Conservation (phyloP, 2,888 invertebrate species). For the Serripes groenlandicus region DNA sequence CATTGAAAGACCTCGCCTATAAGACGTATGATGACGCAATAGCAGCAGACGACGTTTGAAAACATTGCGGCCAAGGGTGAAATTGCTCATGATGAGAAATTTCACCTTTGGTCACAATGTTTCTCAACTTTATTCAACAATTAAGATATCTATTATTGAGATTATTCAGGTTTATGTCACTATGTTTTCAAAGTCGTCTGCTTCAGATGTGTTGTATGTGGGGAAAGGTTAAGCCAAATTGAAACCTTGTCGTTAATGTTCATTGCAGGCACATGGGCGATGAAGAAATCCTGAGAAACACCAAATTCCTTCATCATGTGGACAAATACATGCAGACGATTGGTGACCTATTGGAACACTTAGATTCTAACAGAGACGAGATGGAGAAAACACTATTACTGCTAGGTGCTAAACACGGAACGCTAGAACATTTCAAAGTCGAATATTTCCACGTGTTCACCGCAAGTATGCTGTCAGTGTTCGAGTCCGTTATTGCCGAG, state of each 20-base stretch:
- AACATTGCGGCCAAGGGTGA: not conserved
- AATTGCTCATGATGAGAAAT: too few species aligned
- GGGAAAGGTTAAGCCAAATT: not conserved
- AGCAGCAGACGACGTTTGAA: not conserved
- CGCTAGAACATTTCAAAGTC: constrained; percentile 74
- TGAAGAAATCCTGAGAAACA: constrained; percentile 66
- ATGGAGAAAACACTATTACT: constrained; percentile 74
- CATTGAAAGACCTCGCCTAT: too few species aligned
- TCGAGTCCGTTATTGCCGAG: constrained; percentile 81
- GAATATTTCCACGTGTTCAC: constrained; percentile 78
- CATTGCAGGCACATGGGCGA: constrained; percentile 63
- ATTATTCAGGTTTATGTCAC: too few species aligned
- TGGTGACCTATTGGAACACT: constrained; percentile 73
- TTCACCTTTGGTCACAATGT: too few species aligned
- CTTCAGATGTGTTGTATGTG: too few species aligned
- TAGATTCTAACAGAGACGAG: constrained; percentile 72
- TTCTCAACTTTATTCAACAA: too few species aligned
- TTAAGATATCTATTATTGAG: too few species aligned
- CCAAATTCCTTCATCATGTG: constrained; percentile 73
- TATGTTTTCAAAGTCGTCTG: too few species aligned
- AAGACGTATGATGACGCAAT: not conserved
- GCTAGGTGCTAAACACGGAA: constrained; percentile 82
- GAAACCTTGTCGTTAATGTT: not conserved
- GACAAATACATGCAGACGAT: constrained; percentile 77
- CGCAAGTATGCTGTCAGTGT: constrained; percentile 77